phyloP scores from a whole-genome alignment of 2,113 vertebrate genomes.

The Cebidichthys violaceus region DNA sequence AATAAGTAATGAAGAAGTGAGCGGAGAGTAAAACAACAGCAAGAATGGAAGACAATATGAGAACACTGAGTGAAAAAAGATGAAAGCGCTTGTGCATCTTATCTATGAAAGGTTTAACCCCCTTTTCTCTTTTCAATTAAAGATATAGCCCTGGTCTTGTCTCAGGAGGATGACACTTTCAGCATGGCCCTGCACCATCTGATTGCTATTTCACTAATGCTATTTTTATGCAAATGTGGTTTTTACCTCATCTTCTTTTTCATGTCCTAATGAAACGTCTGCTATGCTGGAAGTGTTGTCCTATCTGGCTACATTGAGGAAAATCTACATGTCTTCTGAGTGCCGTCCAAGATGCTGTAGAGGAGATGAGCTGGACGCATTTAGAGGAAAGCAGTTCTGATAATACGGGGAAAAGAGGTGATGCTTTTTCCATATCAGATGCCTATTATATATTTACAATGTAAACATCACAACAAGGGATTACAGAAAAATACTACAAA shows the following conservation, averaged over 20 bases:
- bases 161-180: conserved; percentile 64
- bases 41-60: conserved; percentile 64
- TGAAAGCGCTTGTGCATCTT: conserved; percentile 54
- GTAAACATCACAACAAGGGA: conserved; percentile 43
- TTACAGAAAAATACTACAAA: conserved; percentile 28
- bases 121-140: conserved; percentile 72
- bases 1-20: conserved; percentile 71
- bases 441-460: conserved; percentile 39
- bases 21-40: conserved; percentile 54
- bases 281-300: conserved; percentile 28
- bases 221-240: conserved; percentile 78
- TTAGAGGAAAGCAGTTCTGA: conserved; percentile 14
- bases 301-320: conserved; percentile 20
- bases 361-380: conserved; percentile 24
- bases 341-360: conserved; percentile 1
- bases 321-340: conserved; percentile 32
- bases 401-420: conserved; percentile 33
- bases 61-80: conserved; percentile 57
- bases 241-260: conserved; percentile 43
- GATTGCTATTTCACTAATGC: conserved; percentile 72
- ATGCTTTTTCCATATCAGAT: not conserved
- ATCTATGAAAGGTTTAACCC: conserved; percentile 61
- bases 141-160: conserved; percentile 58
- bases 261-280: conserved; percentile 57
- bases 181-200: conserved; percentile 56